Conservation (phyloP, 2,113 vertebrate genomes). For the Theristicus caerulescens region DNA sequence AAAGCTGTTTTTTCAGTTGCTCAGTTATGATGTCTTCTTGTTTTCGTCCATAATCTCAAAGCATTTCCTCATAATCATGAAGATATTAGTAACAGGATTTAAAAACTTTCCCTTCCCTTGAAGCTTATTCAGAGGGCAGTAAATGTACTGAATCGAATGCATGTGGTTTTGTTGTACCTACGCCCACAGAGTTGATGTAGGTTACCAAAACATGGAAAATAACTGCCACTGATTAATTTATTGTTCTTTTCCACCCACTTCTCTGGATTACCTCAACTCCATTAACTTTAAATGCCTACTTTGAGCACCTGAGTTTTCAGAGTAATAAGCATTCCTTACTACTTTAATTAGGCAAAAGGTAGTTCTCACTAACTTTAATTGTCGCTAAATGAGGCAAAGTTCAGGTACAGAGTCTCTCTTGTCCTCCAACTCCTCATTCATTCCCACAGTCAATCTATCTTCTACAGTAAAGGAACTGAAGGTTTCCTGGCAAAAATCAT, state of each 20-base stretch:
- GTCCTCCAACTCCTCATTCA: not conserved
- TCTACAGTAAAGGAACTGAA: not conserved
- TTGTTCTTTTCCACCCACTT: not conserved
- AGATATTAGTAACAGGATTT: conserved; percentile 3
- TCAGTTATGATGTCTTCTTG: not conserved
- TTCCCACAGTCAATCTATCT: not conserved
- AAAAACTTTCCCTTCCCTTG: not conserved
- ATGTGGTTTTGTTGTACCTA: not conserved
- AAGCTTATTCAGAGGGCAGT: not conserved
- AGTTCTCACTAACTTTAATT: not conserved
- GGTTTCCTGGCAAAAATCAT: not conserved
- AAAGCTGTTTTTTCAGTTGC: not conserved
- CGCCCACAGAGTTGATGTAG: not conserved
- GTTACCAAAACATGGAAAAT: not conserved
- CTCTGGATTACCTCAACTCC: not conserved
- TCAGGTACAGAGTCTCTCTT: not conserved
- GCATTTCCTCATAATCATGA: not conserved
- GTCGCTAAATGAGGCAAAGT: not conserved
- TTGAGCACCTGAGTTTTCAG: not conserved
- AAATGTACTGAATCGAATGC: not conserved
- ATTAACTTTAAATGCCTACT: not conserved
- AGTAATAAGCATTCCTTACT: not conserved
- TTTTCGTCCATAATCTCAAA: not conserved
- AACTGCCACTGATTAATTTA: not conserved
- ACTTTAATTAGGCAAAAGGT: not conserved